These are phyloP conservation scores for Hirtodrosophila trivittata DNA, from an alignment of 2,888 invertebrate species.

Conservation along the genomic window DNA sequence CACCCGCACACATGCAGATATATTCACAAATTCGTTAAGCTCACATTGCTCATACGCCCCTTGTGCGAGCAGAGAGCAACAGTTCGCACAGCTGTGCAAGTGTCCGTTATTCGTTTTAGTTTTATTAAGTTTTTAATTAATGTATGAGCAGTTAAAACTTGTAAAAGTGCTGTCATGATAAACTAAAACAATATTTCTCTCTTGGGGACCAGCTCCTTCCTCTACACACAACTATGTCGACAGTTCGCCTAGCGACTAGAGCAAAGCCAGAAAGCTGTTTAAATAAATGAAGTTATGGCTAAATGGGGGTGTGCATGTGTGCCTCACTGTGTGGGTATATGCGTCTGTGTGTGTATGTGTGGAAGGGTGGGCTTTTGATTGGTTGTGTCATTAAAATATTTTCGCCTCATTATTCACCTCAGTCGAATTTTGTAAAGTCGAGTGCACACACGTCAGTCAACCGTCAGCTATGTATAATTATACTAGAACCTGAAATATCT, in stretches of 20 bases:
- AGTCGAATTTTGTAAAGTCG: constrained; percentile 25
- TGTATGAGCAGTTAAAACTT: constrained; percentile 79
- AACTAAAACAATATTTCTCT: constrained; percentile 79
- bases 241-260: constrained; percentile 25
- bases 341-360: background rate
- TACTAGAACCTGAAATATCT: no score
- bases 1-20: background rate
- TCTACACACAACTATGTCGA: constrained; percentile 16
- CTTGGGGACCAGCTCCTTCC: constrained; percentile 57
- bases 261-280: constrained; percentile 52
- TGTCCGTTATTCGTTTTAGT: constrained; percentile 47
- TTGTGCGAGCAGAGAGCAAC: constrained; percentile 31
- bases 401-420: constrained; percentile 76
- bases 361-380: constrained; percentile 36
- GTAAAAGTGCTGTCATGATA: constrained; percentile 79
- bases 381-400: constrained; percentile 76
- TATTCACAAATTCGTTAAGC: background rate
- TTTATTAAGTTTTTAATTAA: constrained; percentile 79
- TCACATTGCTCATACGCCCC: constrained; percentile 30
- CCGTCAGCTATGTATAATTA: no score
- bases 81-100: constrained; percentile 45
- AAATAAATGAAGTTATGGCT: constrained; percentile 68
- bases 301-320: constrained; percentile 15
- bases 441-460: background rate
- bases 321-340: constrained; percentile 4